phyloP scores from a whole-genome alignment of 2,113 vertebrate genomes.

The Aix galericulata region DNA sequence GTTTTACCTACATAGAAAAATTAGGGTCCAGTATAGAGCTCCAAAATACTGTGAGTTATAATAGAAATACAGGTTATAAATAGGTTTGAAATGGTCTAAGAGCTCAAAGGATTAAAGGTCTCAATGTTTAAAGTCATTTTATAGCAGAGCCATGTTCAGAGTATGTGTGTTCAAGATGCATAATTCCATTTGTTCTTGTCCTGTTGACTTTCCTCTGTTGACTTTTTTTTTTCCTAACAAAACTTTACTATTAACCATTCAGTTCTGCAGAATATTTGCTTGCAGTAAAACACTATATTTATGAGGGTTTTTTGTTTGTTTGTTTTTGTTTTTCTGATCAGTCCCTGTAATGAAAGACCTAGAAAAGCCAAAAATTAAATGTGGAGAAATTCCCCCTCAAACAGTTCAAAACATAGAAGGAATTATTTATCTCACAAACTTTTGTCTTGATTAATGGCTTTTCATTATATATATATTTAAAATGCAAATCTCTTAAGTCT shows the following conservation, averaged over 20 bases:
- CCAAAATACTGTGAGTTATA: background rate
- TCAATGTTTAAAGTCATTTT: background rate
- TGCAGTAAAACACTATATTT: background rate
- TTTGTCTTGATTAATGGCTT: background rate
- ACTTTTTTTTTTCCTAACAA: background rate
- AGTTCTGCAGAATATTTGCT: background rate
- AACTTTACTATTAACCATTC: background rate
- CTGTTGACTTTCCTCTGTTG: background rate
- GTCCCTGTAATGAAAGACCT: background rate
- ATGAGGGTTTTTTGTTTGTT: too few relatives aligned
- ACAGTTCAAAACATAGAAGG: background rate
- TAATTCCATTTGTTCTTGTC: background rate
- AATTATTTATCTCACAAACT: background rate
- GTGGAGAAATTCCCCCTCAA: background rate
- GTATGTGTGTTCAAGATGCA: background rate
- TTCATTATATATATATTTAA: background rate
- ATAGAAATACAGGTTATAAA: background rate
- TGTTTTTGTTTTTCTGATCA: background rate
- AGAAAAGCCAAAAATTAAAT: background rate
- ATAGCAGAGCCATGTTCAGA: background rate
- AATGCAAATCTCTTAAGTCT: background rate
- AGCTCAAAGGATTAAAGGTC: background rate
- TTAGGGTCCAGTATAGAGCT: background rate
- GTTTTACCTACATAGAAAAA: background rate
- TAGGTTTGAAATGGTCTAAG: background rate